Base-by-base conservation (phyloP, 2,888 invertebrate genomes). In the Drosophila kanekoi region DNA sequence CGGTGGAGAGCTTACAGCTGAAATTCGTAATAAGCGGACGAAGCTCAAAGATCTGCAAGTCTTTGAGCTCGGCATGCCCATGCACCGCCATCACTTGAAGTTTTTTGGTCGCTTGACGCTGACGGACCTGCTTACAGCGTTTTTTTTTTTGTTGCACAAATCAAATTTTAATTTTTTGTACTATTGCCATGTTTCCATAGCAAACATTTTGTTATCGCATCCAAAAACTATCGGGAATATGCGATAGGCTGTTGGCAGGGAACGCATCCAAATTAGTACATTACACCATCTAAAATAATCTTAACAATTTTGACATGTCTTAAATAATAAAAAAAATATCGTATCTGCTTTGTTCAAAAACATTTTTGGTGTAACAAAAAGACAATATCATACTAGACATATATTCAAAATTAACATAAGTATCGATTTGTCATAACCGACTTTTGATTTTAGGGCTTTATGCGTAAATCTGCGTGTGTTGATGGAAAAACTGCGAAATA, bases 1-100 rank as follows among this genome's bases (percentile, higher is more conserved):
- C 90, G 48, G 92, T 89, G 44, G 93, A 92, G 28, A 92, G 79
- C 72, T 93, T 93, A 53, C 91, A 91, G 73, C 87, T 90, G 52
- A 92, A 82, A 85, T 92, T 92, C n/a, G 89, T 90, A 45, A 92
- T 90, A 49, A 92, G 77, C 38, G 91, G 91, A 60, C 90, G 91
- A 43, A 93, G 83, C 69, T 91, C 90, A 68, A 92, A 92, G 61
- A 92, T 90, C 49, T 84, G 77, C 61, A 87, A 64, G n/a, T 91
- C 89, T 53, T 86, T 89, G 75, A 89, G 87, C 49, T 84, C 87
- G 43, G 87, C 80, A 59, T 80, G 70, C 44, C 63, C 71, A 23
- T 71, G 83, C 64, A 73, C 65, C 71, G 86, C 78, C 83, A 83
- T 83, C 75, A 72, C 88, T 63, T 35, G 33, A 53, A 41, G 40